A percentile compares a stretch with the other conserved stretches of the same genome.
Evolutionary conservation across 1,140 invertebrate genomes (phyloP).

Genomic region (Pectinophora gossypiella): DNA sequence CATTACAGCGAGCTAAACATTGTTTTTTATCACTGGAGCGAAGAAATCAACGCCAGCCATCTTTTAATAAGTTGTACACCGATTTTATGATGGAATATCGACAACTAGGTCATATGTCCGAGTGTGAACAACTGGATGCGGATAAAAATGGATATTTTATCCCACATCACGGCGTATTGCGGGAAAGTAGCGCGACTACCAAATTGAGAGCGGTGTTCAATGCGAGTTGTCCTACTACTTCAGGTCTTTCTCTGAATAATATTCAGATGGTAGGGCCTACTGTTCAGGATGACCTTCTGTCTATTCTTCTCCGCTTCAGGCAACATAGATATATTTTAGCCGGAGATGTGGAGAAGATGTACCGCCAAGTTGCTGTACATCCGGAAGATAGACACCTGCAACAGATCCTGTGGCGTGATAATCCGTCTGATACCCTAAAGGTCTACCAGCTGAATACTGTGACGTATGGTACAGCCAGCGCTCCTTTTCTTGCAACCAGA

Average conservation of each 20-base stretch:
- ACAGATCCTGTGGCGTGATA: too few relatives aligned
- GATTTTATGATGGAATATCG: not conserved
- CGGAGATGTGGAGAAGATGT: too few relatives aligned
- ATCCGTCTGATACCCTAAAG: too few relatives aligned
- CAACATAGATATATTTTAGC: conserved; percentile 17
- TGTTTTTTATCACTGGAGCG: not conserved
- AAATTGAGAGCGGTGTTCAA: not conserved
- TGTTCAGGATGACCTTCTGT: conserved; percentile 32
- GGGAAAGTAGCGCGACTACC: not conserved
- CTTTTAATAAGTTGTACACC: not conserved
- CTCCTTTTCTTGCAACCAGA: too few relatives aligned
- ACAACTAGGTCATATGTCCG: not conserved
- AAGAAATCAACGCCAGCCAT: not conserved
- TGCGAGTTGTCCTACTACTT: conserved; percentile 12
- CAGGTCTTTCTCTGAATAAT: conserved; percentile 40
- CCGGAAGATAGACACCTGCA: too few relatives aligned
- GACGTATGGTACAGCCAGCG: too few relatives aligned
- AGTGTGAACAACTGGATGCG: not conserved
- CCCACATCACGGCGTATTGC: not conserved
- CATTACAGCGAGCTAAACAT: not conserved
- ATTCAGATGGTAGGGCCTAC: conserved; percentile 33
- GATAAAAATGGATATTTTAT: conserved; percentile 1
- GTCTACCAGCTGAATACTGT: too few relatives aligned
- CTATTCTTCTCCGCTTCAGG: conserved; percentile 43
- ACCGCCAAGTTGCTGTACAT: too few relatives aligned